phyloP scores from a whole-genome alignment of 2,113 vertebrate genomes.

The Columbina picui region DNA sequence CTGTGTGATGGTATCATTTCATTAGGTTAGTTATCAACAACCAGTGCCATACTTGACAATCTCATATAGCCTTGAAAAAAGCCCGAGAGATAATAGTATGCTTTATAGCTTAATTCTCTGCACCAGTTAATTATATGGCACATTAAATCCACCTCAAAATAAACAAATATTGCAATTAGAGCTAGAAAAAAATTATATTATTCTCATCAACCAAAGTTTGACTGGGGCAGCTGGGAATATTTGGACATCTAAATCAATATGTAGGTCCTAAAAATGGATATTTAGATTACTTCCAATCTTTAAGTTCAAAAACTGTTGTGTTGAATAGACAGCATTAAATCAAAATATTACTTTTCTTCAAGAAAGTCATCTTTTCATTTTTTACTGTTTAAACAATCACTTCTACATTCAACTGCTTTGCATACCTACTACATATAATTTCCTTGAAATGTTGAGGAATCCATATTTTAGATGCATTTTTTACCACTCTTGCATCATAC shows the following conservation, averaged over 20 bases:
- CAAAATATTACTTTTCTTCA: background rate
- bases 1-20: conserved; percentile 68
- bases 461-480: background rate
- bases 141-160: conserved; percentile 68
- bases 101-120: conserved; percentile 56
- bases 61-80: conserved; percentile 29
- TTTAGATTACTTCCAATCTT: background rate
- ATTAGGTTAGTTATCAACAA: conserved; percentile 71
- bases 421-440: background rate
- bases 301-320: background rate
- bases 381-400: background rate
- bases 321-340: background rate
- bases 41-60: conserved; percentile 36
- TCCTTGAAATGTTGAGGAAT: background rate
- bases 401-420: background rate
- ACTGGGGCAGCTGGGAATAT: background rate
- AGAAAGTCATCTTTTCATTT: background rate
- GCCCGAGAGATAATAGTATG: background rate
- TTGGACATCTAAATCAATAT: background rate
- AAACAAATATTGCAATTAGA: conserved; percentile 65
- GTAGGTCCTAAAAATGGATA: background rate
- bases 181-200: background rate
- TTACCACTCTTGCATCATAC: background rate
- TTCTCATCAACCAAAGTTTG: background rate
- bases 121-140: conserved; percentile 69